A percentile compares a stretch with the other conserved stretches of the same genome.
phyloP scores from a whole-genome alignment of 1,140 invertebrate genomes.

The Drosophila nasuta region DNA sequence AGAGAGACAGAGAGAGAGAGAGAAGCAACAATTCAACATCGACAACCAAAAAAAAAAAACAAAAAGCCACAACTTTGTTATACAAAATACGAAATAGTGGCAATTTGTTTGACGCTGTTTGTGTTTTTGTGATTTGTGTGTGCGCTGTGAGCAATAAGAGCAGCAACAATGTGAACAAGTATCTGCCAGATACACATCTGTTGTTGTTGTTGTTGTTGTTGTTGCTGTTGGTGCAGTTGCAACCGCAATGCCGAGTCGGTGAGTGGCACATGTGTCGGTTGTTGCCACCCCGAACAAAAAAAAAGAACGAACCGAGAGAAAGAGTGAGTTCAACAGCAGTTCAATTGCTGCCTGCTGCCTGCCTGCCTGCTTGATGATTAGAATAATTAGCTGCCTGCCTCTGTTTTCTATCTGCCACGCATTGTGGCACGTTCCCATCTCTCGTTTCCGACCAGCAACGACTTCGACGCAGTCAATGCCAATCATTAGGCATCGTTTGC shows the following conservation, averaged over 20 bases:
- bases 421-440: constrained; percentile 59
- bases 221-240: constrained; percentile 11
- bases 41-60: constrained; percentile 38
- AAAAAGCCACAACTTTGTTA: constrained; percentile 67
- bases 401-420: constrained; percentile 55
- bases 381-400: constrained; percentile 58
- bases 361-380: constrained; percentile 50
- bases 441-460: constrained; percentile 17
- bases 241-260: constrained; percentile 27
- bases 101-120: constrained; percentile 64
- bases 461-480: constrained; percentile 44
- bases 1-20: background rate
- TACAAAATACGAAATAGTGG: constrained; percentile 61
- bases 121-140: constrained; percentile 53
- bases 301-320: constrained; percentile 10
- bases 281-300: constrained; percentile 8
- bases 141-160: constrained; percentile 8
- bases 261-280: constrained; percentile 41
- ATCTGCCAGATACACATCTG: constrained; percentile 49
- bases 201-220: background rate
- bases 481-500: constrained; percentile 48
- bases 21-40: constrained; percentile 5
- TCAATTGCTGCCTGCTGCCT: constrained; percentile 62
- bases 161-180: constrained; percentile 42
- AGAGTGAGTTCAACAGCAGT: constrained; percentile 65